Evolutionary conservation across 2,797 vertebrate genomes (phyloP).

Genomic region (Aulostomus chinensis): DNA sequence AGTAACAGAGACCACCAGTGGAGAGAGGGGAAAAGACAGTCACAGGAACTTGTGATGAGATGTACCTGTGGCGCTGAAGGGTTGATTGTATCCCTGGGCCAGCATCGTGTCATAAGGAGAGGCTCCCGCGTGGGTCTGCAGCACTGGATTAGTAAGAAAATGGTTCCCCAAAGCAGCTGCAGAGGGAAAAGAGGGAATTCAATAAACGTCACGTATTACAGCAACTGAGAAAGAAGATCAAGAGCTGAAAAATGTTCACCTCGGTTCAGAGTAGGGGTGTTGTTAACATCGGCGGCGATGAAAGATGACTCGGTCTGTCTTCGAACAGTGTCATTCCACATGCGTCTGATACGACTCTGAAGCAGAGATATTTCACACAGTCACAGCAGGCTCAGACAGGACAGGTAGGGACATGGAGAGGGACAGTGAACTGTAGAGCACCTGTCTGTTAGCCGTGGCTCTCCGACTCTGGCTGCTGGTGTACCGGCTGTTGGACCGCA

Average conservation of each 20-base stretch:
- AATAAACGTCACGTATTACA: constrained; percentile 6
- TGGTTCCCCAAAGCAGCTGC: constrained; percentile 90
- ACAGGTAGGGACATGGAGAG: constrained; percentile 7
- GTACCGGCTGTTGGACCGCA: constrained; percentile 90
- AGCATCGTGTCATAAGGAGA: constrained; percentile 93
- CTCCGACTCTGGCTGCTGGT: constrained; percentile 86
- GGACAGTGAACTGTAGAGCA: background rate
- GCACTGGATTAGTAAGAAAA: constrained; percentile 89
- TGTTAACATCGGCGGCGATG: constrained; percentile 91
- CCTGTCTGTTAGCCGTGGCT: constrained; percentile 79
- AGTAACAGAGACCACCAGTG: too few species aligned
- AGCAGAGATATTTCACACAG: constrained; percentile 28
- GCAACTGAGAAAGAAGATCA: background rate
- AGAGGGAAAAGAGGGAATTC: constrained; percentile 6
- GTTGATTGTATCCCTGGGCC: constrained; percentile 88
- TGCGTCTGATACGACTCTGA: constrained; percentile 92
- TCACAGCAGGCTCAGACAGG: constrained; percentile 26
- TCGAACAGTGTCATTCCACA: constrained; percentile 95
- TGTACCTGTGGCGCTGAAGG: constrained; percentile 89
- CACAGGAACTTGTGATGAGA: background rate
- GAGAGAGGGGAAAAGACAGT: background rate
- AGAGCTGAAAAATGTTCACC: constrained; percentile 70
- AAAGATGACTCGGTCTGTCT: constrained; percentile 94
- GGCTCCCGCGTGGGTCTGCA: constrained; percentile 88
- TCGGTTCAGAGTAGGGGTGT: constrained; percentile 91